These are phyloP conservation scores for Sialia sialis DNA, from an alignment of 2,113 vertebrate genomes.

Conservation along the genomic window DNA sequence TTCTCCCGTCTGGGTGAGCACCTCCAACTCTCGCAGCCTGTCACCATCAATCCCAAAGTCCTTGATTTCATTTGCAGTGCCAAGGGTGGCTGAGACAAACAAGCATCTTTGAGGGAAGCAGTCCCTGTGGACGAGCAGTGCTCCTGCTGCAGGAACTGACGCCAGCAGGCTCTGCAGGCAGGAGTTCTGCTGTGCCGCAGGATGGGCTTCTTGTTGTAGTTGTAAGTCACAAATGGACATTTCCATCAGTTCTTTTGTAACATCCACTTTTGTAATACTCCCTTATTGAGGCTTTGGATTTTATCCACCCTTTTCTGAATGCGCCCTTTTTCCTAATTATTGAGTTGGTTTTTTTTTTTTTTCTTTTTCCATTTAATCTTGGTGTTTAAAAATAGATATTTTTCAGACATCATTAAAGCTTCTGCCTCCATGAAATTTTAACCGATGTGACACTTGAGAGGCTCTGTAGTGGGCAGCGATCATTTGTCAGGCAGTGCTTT, in stretches of 20 bases:
- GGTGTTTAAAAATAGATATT: background rate
- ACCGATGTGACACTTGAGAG: slow-evolving; percentile 50
- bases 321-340: background rate
- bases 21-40: background rate
- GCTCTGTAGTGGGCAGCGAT: background rate
- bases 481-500: slow-evolving; percentile 49
- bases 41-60: background rate
- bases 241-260: background rate
- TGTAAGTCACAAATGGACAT: background rate
- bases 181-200: background rate
- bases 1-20: fast-evolving
- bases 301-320: background rate
- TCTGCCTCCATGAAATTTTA: slow-evolving; percentile 38
- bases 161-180: background rate
- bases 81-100: background rate
- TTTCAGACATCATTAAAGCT: slow-evolving; percentile 6
- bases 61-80: background rate
- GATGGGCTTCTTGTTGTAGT: background rate
- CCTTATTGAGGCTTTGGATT: background rate
- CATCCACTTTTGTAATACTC: background rate
- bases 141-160: background rate
- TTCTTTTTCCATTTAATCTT: background rate
- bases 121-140: background rate
- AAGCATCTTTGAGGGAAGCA: background rate
- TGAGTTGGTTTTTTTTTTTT: fast-evolving